Conservation (phyloP, 2,113 vertebrate species). For the Archocentrus centrarchus region DNA sequence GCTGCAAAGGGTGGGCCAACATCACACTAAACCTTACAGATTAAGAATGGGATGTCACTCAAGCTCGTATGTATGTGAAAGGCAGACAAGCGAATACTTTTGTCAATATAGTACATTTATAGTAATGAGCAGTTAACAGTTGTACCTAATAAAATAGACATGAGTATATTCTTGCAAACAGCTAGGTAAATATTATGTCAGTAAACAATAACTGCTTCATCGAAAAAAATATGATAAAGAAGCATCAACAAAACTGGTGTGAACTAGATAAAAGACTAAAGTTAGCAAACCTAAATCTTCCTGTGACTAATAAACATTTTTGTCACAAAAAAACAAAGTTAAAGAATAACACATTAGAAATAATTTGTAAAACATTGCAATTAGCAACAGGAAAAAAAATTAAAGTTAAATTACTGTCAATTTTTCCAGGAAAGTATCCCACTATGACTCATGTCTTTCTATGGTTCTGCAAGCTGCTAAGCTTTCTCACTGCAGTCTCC, state of each 20-base stretch:
- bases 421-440: no score
- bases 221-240: background rate
- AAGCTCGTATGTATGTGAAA: no score
- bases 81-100: no score
- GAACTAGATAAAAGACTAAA: no score
- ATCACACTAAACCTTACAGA: no score
- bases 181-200: background rate
- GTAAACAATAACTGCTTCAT: no score
- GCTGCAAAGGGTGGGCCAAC: no score
- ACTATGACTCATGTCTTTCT: background rate
- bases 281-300: background rate
- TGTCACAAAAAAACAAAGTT: background rate
- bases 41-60: no score
- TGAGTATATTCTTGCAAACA: background rate
- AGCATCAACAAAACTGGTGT: no score
- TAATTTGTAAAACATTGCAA: background rate
- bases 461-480: background rate
- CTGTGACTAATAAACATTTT: background rate
- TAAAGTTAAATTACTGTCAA: no score
- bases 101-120: no score
- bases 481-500: background rate
- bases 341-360: background rate
- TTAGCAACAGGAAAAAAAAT: background rate
- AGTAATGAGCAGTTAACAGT: background rate
- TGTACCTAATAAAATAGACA: background rate